Base-by-base conservation (phyloP, 1,140 invertebrate species). In the Drosophila serrata region DNA sequence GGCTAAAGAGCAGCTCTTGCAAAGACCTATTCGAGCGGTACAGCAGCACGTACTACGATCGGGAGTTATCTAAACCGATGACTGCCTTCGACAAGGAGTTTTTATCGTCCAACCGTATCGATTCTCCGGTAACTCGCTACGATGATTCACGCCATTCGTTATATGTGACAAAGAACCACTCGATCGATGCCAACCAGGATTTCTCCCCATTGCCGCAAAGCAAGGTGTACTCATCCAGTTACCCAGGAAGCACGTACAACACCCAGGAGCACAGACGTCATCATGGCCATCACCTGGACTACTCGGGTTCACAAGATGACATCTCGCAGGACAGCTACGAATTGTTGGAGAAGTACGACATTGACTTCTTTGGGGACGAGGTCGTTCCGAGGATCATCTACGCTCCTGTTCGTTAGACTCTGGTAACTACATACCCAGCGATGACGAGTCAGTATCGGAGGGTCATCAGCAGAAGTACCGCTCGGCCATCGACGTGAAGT, bases 301-400 rank as follows among this genome's bases (percentile, higher is more conserved):
- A 94, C 48, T 94, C 95, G 53, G 96, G 96, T 33, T 97, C 96
- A 2, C 96, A 97, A 91, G 97, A 98, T 90, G 97, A 98, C 93
- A 93, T 97, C 6, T 97, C 96, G 12, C 97, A 97, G 92, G 97
- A 97, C 92, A 97, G 97, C 75, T 98, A 97, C 92, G 97, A 98
- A 86, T 92, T 97, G 15, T 93, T 97, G 43, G 97, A 98, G 92
- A 95, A 96, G 75, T 95, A 95, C 69, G 95, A 95, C 77, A 95
- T 95, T 87, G 95, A 95, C 80, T 93, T 93, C 68, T 94, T 93
- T 45, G 93, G 93, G 86, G 82, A 27, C 87, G 87, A 22, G 75
- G 81, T 6, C 81, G 87, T 7, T 91, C 91, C 5, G 92, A 93
- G 58, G 92, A 92, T 29, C 93, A 94, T 72, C 94, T 94, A 45